phyloP scores from a whole-genome alignment of 2,888 invertebrate species.

The Blastobasis adustella region DNA sequence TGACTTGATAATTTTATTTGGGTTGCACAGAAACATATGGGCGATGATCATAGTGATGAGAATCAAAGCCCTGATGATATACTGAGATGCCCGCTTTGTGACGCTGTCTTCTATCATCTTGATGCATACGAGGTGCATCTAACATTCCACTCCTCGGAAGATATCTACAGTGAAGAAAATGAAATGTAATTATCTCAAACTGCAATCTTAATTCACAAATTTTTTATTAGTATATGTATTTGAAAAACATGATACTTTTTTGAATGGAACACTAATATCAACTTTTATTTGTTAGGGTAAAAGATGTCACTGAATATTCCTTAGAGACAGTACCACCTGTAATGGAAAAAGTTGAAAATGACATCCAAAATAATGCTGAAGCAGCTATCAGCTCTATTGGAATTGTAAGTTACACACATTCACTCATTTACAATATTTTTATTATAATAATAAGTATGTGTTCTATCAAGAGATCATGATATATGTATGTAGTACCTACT shows the following conservation, averaged over 20 bases:
- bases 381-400: slow-evolving; percentile 31
- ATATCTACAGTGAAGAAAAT: slow-evolving; percentile 76
- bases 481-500: too few species aligned
- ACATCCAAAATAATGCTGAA: slow-evolving; percentile 26
- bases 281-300: slow-evolving; percentile 24
- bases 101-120: slow-evolving; percentile 78
- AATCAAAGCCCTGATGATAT: slow-evolving; percentile 73
- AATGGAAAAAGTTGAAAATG: slow-evolving; percentile 49
- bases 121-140: slow-evolving; percentile 79
- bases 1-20: not conserved
- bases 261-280: not conserved
- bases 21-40: slow-evolving; percentile 64
- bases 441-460: too few species aligned
- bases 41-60: slow-evolving; percentile 68
- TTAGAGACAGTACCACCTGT: slow-evolving; percentile 60
- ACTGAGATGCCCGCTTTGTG: slow-evolving; percentile 78
- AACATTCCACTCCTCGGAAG: slow-evolving; percentile 75
- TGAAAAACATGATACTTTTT: not conserved
- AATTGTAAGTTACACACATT: slow-evolving; percentile 34
- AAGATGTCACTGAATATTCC: slow-evolving; percentile 50
- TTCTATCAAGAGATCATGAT: too few species aligned
- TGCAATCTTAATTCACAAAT: too few species aligned
- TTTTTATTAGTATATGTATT: not conserved
- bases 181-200: slow-evolving; percentile 36
- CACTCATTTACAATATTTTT: too few species aligned